Percentiles rank a stretch among this genome's conserved stretches.
Conservation (phyloP, 2,113 vertebrate species). For the Cavia porcellus region DNA sequence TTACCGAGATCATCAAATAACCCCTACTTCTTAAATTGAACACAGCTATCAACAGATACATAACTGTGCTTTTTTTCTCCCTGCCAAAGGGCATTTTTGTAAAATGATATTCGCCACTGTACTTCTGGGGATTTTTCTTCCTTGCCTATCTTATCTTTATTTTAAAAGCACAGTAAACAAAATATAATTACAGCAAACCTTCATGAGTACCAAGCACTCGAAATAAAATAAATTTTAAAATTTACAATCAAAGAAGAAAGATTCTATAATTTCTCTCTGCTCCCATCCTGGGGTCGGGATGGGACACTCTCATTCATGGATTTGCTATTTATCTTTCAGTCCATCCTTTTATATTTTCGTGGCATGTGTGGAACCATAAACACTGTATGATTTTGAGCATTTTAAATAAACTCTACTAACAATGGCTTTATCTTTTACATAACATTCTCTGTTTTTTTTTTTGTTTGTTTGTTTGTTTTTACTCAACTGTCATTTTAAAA, state of each 20-base stretch:
- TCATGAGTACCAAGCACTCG: not conserved
- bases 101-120: conserved; percentile 15
- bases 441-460: not conserved
- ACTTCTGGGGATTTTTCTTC: not conserved
- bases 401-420: not conserved
- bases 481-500: not conserved
- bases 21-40: not conserved
- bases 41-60: not conserved
- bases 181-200: not conserved
- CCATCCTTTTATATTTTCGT: not conserved
- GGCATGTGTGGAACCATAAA: not conserved
- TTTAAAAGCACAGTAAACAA: conserved; percentile 9
- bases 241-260: not conserved
- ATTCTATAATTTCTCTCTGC: not conserved
- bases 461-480: not conserved
- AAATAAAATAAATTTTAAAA: not conserved
- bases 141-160: not conserved
- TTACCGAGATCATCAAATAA: not conserved
- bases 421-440: not conserved
- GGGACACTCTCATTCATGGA: not conserved
- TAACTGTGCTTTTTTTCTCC: not conserved
- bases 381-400: not conserved
- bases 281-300: not conserved
- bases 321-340: not conserved
- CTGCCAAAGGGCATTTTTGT: not conserved